Evolutionary conservation across 1,140 invertebrate species (phyloP), one percentile per base, ranked within the genome.

Genomic region (Papilio polytes): DNA sequence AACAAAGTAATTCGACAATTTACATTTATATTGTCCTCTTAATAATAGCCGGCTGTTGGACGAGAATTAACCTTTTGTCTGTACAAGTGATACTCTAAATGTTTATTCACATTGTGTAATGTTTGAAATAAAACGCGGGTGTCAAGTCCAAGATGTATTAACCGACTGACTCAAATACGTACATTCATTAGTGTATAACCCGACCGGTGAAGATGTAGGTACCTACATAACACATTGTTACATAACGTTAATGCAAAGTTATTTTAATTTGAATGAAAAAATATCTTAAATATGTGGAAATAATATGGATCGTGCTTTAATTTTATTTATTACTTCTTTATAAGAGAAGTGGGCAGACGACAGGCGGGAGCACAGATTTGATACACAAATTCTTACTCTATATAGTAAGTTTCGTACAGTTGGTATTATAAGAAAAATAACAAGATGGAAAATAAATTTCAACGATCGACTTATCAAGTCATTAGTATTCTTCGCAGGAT

Each of bases 401-500:
- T 48, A 48, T 3, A 48, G 13, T 0, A 15, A 15, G 12, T 13
- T 48, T 41, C 6, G 7, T 41, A 41, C 7, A 41, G 26, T 22
- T 3, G 0, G 20, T 66, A 31, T 66, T 73, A 41, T 41, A 8
- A 20, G 18, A 20, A 20, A 73, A 72, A 72, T 46, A n/a, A 44
- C 15, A 41, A n/a, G n/a, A 20, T n/a, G 72, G 18, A 73, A 22
- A 73, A 46, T 44, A 46, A 73, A 73, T n/a, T 73, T 73, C 36
- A 20, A 51, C 74, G 12, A 76, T 48, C 41, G 46, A 76, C 20
- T 76, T 70, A 70, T 48, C 74, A 51, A 76, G 20, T 90, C 86
- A 90, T 90, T 90, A 84, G 81, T 89, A 90, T 90, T 90, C 89
- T 86, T 86, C 77, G 72, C 66, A 83, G 84, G 51, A 53, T 53